Evolutionary conservation across 2,113 vertebrate species (phyloP).

Genomic region (Periophthalmus modestus): DNA sequence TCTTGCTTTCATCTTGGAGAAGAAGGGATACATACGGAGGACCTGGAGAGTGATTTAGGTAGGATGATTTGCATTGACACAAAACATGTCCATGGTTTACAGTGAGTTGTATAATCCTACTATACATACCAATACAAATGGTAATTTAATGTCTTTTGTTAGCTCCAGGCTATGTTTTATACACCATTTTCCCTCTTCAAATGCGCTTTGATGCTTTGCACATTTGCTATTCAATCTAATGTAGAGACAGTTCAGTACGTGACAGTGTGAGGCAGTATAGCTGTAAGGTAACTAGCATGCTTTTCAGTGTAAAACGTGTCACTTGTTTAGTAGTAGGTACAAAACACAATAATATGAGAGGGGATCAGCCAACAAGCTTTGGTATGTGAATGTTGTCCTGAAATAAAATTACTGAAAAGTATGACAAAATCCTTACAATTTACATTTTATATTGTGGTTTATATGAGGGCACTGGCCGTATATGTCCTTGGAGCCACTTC

Average conservation of each 20-base stretch:
- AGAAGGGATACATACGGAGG: constrained; percentile 98
- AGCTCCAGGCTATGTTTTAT: neutral
- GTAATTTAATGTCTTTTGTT: neutral
- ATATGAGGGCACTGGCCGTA: neutral
- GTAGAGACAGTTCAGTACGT: neutral
- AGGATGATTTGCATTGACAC: constrained; percentile 46
- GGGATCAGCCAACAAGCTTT: neutral
- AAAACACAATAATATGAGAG: neutral
- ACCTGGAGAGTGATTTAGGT: constrained; percentile 95
- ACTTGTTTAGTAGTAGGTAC: neutral
- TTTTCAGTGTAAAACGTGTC: neutral
- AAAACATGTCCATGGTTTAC: neutral
- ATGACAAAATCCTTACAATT: neutral
- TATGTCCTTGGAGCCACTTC: constrained; percentile 20
- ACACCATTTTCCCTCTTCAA: neutral
- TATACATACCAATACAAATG: neutral
- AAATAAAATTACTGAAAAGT: neutral
- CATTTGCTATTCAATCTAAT: neutral
- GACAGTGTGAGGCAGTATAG: neutral
- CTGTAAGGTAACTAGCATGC: neutral
- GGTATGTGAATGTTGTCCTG: neutral
- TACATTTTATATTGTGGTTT: constrained; percentile 3
- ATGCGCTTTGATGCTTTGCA: constrained; percentile 1
- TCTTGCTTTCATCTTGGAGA: constrained; percentile 88
- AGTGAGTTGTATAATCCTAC: neutral